These are phyloP conservation scores for Tipula unca DNA, from an alignment of 2,888 invertebrate species.

Conservation along the genomic window DNA sequence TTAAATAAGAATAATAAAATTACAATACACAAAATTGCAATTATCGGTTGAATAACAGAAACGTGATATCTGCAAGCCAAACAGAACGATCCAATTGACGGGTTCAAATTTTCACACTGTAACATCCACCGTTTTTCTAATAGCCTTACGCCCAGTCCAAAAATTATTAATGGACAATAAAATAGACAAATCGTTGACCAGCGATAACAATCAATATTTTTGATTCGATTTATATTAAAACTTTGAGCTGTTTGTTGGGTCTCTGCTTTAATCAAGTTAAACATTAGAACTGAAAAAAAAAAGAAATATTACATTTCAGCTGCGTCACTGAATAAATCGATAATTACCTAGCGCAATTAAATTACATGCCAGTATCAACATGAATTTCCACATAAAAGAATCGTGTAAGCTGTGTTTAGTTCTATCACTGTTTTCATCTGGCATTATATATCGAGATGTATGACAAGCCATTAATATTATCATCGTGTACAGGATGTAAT, in stretches of 20 bases:
- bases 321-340: too few relatives aligned
- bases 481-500: background rate
- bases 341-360: background rate
- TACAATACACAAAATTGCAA: background rate
- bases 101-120: background rate
- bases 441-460: background rate
- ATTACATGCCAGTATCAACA: background rate
- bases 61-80: background rate
- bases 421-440: background rate
- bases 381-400: background rate
- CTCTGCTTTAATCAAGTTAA: too few relatives aligned
- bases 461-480: background rate
- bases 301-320: background rate
- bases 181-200: too few relatives aligned
- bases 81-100: background rate
- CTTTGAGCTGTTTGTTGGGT: too few relatives aligned
- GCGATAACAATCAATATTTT: background rate
- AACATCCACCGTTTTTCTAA: background rate
- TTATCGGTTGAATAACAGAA: background rate
- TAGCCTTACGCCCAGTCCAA: background rate
- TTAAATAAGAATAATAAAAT: background rate
- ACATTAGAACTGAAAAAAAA: background rate
- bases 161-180: background rate
- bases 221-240: too few relatives aligned
- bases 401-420: background rate